Evolutionary conservation across 2,797 vertebrate species (phyloP), one percentile per base, ranked within the genome.

Genomic region (Micrastur ruficollis): DNA sequence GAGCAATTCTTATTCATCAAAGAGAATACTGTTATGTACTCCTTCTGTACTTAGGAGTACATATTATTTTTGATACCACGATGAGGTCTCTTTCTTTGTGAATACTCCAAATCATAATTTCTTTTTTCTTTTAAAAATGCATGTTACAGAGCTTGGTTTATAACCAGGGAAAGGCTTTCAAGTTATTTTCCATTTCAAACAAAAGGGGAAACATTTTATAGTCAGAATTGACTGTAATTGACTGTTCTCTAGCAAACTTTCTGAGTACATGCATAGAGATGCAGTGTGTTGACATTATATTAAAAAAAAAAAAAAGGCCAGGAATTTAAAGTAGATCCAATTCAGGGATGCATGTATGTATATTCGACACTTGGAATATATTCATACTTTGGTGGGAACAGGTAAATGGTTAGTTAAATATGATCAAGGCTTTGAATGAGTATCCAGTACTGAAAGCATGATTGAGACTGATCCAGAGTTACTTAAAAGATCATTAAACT

Each of bases 161-260:
- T 81, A 90, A 89, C 19, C 3, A 22, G 23, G 36, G 55, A 81
- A 94, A 90, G 32, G 12, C 14, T 89, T 84, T 68, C 32, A 75
- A 26, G 31, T 84, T 89, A 42, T 75, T 92, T 95, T 90, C 49
- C 14, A 55, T 76, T 94, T 89, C 58, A 95, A 92, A 93, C 19
- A 86, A 90, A 86, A 86, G 21, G 12, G 27, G 25, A 96, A 90
- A 44, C 1, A 14, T 74, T 81, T 71, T 56, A 21, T 79, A 75
- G 66, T 95, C 75, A 84, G 55, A 84, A 86, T n/a, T 83, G 36
- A 55, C 21, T 74, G 70, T 58, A 86, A 53, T 44, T 86, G 50
- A 58, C n/a, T 73, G 29, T 42, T 95, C 6, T 29, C 38, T 73
- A 75, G 42, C 18, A 78, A 86, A 84, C 32, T 50, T 90, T 86